Evolutionary conservation across 2,888 invertebrate genomes (phyloP).

Genomic region (Pheosia tremula): DNA sequence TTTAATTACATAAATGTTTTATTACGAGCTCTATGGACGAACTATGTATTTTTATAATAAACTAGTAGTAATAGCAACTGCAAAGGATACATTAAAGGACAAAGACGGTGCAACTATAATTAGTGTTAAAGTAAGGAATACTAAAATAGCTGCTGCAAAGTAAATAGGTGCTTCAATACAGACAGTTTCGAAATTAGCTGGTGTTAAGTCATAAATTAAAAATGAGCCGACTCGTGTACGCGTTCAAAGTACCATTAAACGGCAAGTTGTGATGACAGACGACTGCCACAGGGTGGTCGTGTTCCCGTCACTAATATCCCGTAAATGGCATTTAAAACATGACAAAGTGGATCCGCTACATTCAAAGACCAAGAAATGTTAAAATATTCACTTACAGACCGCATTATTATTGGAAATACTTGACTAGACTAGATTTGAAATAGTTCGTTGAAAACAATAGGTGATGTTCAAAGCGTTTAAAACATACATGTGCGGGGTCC

Average conservation of each 20-base stretch:
- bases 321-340: slow-evolving; percentile 37
- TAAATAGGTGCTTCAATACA: slow-evolving; percentile 28
- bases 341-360: slow-evolving; percentile 32
- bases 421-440: not conserved
- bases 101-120: not conserved
- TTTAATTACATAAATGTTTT: slow-evolving; percentile 3
- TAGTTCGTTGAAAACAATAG: not conserved
- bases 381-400: slow-evolving; percentile 47
- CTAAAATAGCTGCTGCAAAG: slow-evolving; percentile 23
- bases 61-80: not conserved
- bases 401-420: slow-evolving; percentile 12
- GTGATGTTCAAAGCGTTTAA: not conserved
- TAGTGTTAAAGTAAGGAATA: slow-evolving; percentile 19
- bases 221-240: slow-evolving; percentile 39
- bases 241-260: slow-evolving; percentile 41
- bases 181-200: slow-evolving; percentile 33
- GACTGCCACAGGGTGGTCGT: slow-evolving; percentile 42
- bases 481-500: not conserved
- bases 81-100: not conserved
- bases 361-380: slow-evolving; percentile 29
- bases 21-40: not conserved
- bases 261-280: slow-evolving; percentile 47
- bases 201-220: slow-evolving; percentile 51
- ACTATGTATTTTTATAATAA: not conserved
- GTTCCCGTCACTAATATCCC: slow-evolving; percentile 35